Evolutionary conservation across 2,113 vertebrate species (phyloP), one percentile per base, ranked within the genome.

Genomic region (Balaeniceps rex): DNA sequence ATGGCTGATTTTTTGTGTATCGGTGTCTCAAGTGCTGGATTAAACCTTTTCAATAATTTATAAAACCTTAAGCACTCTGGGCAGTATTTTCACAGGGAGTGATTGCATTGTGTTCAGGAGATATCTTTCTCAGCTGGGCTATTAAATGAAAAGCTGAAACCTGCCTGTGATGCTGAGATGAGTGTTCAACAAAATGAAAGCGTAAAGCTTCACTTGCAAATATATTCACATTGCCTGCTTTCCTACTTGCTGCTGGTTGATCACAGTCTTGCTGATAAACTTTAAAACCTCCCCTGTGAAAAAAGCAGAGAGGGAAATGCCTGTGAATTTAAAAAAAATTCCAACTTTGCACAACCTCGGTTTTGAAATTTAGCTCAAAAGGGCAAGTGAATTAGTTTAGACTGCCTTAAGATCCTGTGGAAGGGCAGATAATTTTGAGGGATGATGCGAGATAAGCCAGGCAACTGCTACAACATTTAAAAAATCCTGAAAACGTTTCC

Each of bases 401-500:
- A 51, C 58, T 75, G 58, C 71, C 68, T 77, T 90, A 85, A 93
- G 89, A 93, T 85, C 87, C 66, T 86, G 76, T 3, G 5, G 80
- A 76, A 94, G 58, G 66, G 78, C 8, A 26, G 66, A 75, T 76
- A 28, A 74, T 94, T 95, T 90, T 80, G 60, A 78, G 83, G 63
- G 57, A 51, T 10, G 16, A 19, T 42, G 42, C 0, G 0, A 77
- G 66, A 70, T 70, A 72, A 88, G 40, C 60, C 75, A 81, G 75
- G 51, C 79, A 84, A 94, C 79, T 74, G 54, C 71, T 83, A 16
- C 28, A 9, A 70, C 69, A 54, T 70, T 87, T 23, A 36, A 93
- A 96, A 94, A 88, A 72, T 63, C 70, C 89, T 88, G 63, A 88
- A 80, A 89, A 63, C 9, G 6, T 83, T 95, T 94, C 74, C 96